Conservation (phyloP, 1,140 invertebrate species). For the Wasmannia auropunctata region DNA sequence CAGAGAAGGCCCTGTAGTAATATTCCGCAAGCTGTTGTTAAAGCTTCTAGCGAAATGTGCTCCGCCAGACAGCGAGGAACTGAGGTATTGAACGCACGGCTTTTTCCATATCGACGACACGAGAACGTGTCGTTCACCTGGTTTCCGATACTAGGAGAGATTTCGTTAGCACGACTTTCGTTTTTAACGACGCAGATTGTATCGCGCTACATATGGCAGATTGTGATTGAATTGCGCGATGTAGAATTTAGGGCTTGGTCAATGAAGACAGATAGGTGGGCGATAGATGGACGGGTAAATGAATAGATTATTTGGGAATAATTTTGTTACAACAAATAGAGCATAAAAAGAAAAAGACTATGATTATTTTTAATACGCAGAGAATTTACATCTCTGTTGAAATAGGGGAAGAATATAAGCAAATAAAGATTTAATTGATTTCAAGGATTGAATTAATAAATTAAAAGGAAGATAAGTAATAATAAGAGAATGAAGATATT, state of each 20-base stretch:
- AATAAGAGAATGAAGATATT: background rate
- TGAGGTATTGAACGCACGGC: conserved; percentile 30
- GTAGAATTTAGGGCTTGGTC: background rate
- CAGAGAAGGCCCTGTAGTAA: conserved; percentile 15
- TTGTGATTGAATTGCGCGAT: conserved; percentile 20
- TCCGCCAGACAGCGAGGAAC: conserved; percentile 4
- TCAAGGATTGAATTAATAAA: background rate
- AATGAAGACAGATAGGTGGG: conserved; percentile 25
- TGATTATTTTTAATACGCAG: background rate
- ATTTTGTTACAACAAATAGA: conserved; percentile 1
- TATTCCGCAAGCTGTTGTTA: conserved; percentile 59
- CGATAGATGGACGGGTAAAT: background rate
- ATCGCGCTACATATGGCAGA: conserved; percentile 2
- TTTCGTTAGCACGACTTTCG: background rate
- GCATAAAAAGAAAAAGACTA: background rate
- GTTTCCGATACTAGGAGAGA: background rate
- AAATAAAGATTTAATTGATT: background rate
- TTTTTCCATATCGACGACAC: background rate
- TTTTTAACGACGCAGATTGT: conserved; percentile 25
- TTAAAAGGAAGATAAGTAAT: background rate
- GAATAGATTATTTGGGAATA: background rate
- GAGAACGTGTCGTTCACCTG: background rate
- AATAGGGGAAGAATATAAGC: background rate
- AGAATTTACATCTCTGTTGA: background rate
- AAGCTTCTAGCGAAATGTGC: conserved; percentile 21